Percentiles rank a stretch among this genome's conserved stretches.
phyloP scores from a whole-genome alignment of 2,888 invertebrate species.

The Watsonalla cultraria region DNA sequence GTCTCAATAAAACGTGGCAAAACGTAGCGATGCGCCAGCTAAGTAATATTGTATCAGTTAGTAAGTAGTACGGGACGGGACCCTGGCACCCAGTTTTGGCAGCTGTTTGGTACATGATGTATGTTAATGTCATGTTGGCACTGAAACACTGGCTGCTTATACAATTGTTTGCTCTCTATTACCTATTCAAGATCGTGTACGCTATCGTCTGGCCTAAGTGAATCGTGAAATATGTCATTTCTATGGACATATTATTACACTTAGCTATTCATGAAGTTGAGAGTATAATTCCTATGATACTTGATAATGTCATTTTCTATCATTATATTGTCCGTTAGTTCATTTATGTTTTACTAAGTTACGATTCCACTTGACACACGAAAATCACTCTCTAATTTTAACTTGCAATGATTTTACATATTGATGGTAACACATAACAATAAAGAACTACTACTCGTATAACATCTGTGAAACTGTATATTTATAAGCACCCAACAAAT shows the following conservation, averaged over 20 bases:
- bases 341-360: too few relatives aligned
- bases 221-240: background rate
- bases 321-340: too few relatives aligned
- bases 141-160: constrained; percentile 50
- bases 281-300: background rate
- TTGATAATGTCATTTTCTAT: background rate
- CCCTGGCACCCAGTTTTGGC: constrained; percentile 67
- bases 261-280: background rate
- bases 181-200: constrained; percentile 35
- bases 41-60: constrained; percentile 72
- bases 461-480: too few relatives aligned
- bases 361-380: too few relatives aligned
- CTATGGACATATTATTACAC: background rate
- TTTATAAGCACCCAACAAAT: too few relatives aligned
- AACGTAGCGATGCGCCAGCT: constrained; percentile 15
- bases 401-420: too few relatives aligned
- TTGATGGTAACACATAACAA: too few relatives aligned
- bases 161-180: constrained; percentile 56
- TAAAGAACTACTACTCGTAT: too few relatives aligned
- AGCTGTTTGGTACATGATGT: constrained; percentile 64
- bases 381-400: too few relatives aligned
- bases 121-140: constrained; percentile 76
- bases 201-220: background rate
- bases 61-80: constrained; percentile 45
- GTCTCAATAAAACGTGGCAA: background rate